Percentiles rank a stretch among this genome's conserved stretches.
phyloP scores from a whole-genome alignment of 2,888 invertebrate genomes.

The Seladonia tumulorum region DNA sequence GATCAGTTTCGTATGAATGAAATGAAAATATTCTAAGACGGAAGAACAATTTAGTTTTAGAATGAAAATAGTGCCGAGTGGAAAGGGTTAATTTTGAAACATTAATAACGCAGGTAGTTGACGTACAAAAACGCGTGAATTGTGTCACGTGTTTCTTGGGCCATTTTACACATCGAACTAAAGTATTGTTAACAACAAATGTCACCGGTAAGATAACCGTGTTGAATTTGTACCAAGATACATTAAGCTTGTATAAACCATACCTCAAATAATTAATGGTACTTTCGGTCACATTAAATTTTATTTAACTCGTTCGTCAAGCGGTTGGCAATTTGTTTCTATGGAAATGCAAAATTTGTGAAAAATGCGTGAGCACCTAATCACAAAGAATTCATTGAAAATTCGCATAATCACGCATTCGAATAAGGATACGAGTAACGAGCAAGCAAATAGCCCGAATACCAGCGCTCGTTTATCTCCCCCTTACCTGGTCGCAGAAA shows the following conservation, averaged over 20 bases:
- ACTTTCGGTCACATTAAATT: background rate
- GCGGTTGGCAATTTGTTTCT: background rate
- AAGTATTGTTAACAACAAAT: background rate
- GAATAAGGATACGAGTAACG: background rate
- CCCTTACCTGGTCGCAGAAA: slow-evolving; percentile 58
- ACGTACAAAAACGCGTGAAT: too few species aligned
- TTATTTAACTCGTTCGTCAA: background rate
- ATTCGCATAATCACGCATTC: background rate
- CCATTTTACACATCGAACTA: background rate
- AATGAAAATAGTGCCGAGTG: too few species aligned
- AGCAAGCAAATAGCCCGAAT: slow-evolving; percentile 55
- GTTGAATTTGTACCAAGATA: too few species aligned
- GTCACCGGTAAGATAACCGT: too few species aligned
- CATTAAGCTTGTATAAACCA: too few species aligned
- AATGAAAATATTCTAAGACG: too few species aligned
- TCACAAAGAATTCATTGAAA: background rate
- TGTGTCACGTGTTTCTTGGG: too few species aligned
- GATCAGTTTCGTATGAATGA: too few species aligned
- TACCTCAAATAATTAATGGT: background rate
- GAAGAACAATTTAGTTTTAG: too few species aligned
- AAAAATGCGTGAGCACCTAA: background rate
- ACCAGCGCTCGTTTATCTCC: slow-evolving; percentile 37
- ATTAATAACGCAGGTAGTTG: background rate
- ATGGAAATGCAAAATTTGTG: background rate
- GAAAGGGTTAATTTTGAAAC: background rate